Evolutionary conservation across 2,113 vertebrate species (phyloP), one percentile per base, ranked within the genome.

Genomic region (Tyto alba): DNA sequence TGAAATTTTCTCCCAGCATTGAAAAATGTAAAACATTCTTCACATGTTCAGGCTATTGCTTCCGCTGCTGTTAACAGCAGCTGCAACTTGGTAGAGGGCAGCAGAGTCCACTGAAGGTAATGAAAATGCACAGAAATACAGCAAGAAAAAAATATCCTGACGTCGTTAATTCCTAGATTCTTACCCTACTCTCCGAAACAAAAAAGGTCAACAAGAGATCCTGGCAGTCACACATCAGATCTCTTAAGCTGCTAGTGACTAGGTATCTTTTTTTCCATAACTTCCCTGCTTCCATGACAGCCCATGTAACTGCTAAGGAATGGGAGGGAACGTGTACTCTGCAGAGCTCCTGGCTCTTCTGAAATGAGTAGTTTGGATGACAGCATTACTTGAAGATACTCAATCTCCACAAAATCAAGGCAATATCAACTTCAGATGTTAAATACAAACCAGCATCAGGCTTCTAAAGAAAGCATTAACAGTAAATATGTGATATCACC

Each of bases 41-140:
- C 36, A 9, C 0, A 1, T 9, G 19, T 17, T 57, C 27, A 20
- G 50, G 83, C 75, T 69, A 2, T 7, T 29, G 90, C 56, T 84
- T 7, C 78, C 38, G 0, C 1, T 16, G 62, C 78, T 74, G 85
- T 16, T 69, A 67, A 9, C 56, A 48, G 63, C 77, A 50, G 88
- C 81, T 76, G 48, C 53, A 48, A 17, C 47, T 67, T 95, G 91
- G 72, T 34, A 95, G 94, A 40, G 94, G 95, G 95, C 96, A 95
- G 95, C 95, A 96, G 81, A 95, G 91, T 48, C 93, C 87, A 43
- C 1, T 1, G 23, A 87, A 93, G 81, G 69, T 5, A 53, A 34
- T 3, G 71, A 45, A 57, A 73, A 66, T 0, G 13, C 30, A 47
- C 59, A 62, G 14, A 48, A 59, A 40, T 17, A 30, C 10, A 71